phyloP scores from a whole-genome alignment of 2,888 invertebrate genomes.

The Eudasyphora cyanicolor region DNA sequence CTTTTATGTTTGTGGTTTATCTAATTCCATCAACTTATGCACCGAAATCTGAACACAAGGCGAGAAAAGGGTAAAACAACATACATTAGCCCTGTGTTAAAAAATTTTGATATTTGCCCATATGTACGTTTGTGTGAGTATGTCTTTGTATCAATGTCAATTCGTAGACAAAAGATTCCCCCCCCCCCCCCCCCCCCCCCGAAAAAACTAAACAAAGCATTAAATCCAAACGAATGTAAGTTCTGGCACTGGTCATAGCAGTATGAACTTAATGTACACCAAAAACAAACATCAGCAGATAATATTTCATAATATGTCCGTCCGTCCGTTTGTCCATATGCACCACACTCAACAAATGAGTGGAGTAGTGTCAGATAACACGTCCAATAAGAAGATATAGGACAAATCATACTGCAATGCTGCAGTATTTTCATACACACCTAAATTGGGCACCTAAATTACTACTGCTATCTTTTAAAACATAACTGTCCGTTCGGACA shows the following conservation, averaged over 20 bases:
- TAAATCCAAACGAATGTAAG: conserved; percentile 13
- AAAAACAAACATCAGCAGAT: conserved; percentile 4
- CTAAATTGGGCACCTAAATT: background rate
- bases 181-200: no score
- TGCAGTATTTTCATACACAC: background rate
- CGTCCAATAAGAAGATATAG: conserved; percentile 25
- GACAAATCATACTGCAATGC: conserved; percentile 5
- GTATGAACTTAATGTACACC: background rate
- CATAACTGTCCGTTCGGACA: background rate
- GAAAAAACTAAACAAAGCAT: conserved; percentile 15
- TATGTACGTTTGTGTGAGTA: no score
- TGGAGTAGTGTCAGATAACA: background rate
- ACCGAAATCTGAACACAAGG: no score
- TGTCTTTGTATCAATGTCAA: background rate
- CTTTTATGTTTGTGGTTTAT: no score
- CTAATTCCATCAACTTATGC: no score
- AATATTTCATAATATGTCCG: background rate
- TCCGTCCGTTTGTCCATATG: no score
- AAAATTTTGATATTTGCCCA: no score
- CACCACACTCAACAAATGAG: background rate
- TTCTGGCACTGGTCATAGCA: background rate
- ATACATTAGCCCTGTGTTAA: no score
- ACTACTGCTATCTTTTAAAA: background rate
- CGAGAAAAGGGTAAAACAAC: no score
- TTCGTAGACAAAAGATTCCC: background rate